Percentiles rank a stretch among this genome's conserved stretches.
Conservation (phyloP, 2,113 vertebrate species). For the Seriola dumerili region DNA sequence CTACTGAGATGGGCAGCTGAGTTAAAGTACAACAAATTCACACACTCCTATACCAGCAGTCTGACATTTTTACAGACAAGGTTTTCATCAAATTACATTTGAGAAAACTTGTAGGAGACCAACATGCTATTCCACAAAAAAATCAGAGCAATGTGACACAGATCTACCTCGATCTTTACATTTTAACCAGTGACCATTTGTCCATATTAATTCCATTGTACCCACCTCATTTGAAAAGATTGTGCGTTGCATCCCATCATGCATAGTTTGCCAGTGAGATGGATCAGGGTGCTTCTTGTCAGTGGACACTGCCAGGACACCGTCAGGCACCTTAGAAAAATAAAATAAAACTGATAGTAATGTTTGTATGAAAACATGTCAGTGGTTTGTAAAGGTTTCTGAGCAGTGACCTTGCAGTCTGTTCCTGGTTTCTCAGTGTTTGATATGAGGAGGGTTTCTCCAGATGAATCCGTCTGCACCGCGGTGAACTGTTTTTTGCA, state of each 20-base stretch:
- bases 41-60: too few relatives aligned
- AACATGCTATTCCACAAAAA: neutral
- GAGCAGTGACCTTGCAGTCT: slow-evolving; percentile 59
- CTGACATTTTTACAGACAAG: neutral
- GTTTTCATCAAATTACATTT: neutral
- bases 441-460: slow-evolving; percentile 19
- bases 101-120: neutral
- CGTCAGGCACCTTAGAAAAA: slow-evolving; percentile 14
- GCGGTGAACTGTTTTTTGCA: slow-evolving; percentile 25
- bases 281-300: fast-evolving
- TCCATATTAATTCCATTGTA: neutral
- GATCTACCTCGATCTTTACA: neutral
- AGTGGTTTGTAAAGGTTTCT: neutral
- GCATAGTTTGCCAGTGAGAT: neutral
- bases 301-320: neutral
- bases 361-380: neutral
- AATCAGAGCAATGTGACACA: neutral
- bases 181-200: neutral
- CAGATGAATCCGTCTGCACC: neutral
- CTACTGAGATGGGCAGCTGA: neutral
- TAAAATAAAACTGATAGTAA: fast-evolving
- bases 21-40: neutral
- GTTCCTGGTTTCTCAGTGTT: slow-evolving; percentile 67
- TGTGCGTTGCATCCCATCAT: neutral
- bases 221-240: neutral